Percentiles rank a stretch among this genome's conserved stretches.
These are phyloP conservation scores for Euwallacea similis DNA, from an alignment of 1,140 invertebrate species.

Conservation along the genomic window DNA sequence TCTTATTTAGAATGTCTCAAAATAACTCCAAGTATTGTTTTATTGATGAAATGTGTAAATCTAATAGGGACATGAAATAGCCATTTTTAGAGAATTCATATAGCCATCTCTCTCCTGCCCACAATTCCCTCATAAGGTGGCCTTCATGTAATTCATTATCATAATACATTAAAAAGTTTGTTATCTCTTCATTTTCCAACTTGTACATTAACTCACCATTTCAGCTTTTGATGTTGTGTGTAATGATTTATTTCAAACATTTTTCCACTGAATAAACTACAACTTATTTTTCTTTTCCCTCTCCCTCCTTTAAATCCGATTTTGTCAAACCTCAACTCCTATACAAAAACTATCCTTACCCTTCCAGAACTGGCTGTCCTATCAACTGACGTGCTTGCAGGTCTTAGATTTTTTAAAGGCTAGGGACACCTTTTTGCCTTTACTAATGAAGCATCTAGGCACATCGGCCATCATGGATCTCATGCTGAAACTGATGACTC, in stretches of 20 bases:
- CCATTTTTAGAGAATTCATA: no score
- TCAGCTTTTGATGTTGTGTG: slow-evolving; percentile 15
- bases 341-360: slow-evolving; percentile 29
- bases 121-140: no score
- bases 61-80: no score
- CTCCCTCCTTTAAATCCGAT: slow-evolving; percentile 7
- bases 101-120: no score
- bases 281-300: slow-evolving; percentile 31
- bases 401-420: slow-evolving; percentile 89
- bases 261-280: slow-evolving; percentile 10
- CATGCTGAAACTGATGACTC: slow-evolving; percentile 83
- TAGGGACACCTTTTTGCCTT: slow-evolving; percentile 81
- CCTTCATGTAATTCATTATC: no score
- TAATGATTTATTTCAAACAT: neutral
- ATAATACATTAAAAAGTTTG: no score
- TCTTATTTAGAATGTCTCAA: no score
- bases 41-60: no score
- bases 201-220: neutral
- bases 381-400: slow-evolving; percentile 86
- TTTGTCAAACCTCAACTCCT: slow-evolving; percentile 4
- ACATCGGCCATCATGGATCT: slow-evolving; percentile 96
- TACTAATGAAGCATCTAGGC: slow-evolving; percentile 84
- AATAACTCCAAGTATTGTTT: no score
- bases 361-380: slow-evolving; percentile 83
- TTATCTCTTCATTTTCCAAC: no score